Conservation (phyloP, 2,888 invertebrate genomes). For the Digitonthophagus gazella region DNA sequence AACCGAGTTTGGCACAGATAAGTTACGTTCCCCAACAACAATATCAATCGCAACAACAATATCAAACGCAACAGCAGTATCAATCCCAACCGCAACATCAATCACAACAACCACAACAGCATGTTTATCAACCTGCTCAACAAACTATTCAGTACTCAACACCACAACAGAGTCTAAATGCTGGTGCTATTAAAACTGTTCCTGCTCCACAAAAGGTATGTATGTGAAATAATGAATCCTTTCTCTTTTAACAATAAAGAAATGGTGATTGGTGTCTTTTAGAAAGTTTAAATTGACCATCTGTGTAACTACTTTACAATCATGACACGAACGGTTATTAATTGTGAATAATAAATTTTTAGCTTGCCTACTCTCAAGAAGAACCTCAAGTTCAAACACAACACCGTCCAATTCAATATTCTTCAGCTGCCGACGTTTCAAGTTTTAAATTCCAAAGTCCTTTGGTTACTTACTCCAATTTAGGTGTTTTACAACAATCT, state of each 20-base stretch:
- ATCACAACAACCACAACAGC: constrained; percentile 20
- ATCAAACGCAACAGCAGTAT: constrained; percentile 27
- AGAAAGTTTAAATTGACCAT: neutral
- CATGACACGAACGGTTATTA: neutral
- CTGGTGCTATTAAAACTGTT: neutral
- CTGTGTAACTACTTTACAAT: neutral
- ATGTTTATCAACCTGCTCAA: neutral
- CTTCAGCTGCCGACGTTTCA: constrained; percentile 48
- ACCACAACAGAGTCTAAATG: neutral
- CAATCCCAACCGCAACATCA: constrained; percentile 24
- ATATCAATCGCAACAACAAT: constrained; percentile 29
- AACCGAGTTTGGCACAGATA: constrained; percentile 18
- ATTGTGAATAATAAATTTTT: no score
- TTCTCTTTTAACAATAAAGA: neutral
- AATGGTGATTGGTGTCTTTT: neutral
- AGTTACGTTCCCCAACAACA: constrained; percentile 30
- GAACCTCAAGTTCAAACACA: constrained; percentile 17
- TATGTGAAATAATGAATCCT: neutral
- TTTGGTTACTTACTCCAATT: constrained; percentile 46
- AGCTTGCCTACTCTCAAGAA: constrained; percentile 26
- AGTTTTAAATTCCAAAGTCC: constrained; percentile 49
- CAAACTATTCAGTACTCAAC: neutral
- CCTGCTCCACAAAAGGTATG: neutral
- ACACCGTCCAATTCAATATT: constrained; percentile 38
- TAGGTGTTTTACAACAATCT: constrained; percentile 43